Conservation (phyloP, 2,797 vertebrate species). For the Tarsius wallacei region DNA sequence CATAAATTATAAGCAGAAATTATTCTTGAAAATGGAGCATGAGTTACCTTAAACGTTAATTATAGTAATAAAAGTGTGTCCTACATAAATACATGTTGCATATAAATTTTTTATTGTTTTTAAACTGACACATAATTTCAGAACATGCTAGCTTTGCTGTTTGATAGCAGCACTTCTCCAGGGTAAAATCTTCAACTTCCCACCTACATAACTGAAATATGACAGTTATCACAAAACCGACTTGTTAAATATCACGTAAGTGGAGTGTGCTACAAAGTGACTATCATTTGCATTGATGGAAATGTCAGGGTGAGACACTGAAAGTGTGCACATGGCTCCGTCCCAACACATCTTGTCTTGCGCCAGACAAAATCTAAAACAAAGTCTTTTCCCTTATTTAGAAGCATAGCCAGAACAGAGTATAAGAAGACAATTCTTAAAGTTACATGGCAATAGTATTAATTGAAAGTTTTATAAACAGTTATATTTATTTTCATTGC, state of each 20-base stretch:
- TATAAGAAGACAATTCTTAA: conserved; percentile 5
- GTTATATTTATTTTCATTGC: neutral
- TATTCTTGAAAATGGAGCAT: conserved; percentile 15
- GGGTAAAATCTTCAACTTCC: neutral
- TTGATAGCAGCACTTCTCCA: neutral
- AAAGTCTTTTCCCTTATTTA: neutral
- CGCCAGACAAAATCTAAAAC: neutral
- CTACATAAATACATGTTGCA: neutral
- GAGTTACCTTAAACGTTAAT: conserved; percentile 29
- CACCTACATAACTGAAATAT: neutral
- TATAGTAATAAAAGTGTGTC: neutral
- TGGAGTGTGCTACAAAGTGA: neutral
- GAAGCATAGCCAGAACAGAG: neutral
- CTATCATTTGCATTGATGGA: neutral
- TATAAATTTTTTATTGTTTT: neutral
- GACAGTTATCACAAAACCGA: neutral
- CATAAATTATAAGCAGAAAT: neutral
- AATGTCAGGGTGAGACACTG: neutral
- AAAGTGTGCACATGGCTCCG: neutral
- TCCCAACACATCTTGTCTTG: accelerated
- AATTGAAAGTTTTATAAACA: neutral
- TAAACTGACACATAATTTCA: neutral
- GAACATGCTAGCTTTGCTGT: neutral
- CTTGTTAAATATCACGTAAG: neutral
- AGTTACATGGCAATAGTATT: neutral